Percentiles rank a stretch among this genome's conserved stretches.
phyloP scores from a whole-genome alignment of 1,140 invertebrate species.

The Eurosta solidaginis region DNA sequence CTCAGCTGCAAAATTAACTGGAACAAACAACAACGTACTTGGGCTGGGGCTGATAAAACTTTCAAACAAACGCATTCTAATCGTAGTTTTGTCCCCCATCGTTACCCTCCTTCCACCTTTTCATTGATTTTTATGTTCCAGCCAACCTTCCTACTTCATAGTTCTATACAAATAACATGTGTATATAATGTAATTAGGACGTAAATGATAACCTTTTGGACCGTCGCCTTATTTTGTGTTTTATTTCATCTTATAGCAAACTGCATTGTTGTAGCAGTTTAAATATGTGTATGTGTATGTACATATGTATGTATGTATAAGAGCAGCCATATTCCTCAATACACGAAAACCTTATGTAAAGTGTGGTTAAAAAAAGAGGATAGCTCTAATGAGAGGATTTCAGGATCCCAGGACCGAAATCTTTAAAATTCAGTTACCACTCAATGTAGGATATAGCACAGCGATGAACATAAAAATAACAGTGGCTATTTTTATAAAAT shows the following conservation, averaged over 20 bases:
- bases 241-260: too few species aligned
- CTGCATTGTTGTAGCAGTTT: neutral
- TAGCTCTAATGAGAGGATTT: too few species aligned
- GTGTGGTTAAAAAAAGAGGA: too few species aligned
- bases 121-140: neutral
- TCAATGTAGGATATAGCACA: too few species aligned
- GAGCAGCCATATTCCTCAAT: neutral
- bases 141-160: neutral
- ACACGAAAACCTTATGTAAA: too few species aligned
- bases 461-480: too few species aligned
- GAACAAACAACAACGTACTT: neutral
- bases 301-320: neutral
- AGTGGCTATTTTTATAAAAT: too few species aligned
- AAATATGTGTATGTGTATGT: neutral
- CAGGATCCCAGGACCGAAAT: too few species aligned
- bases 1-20: slow-evolving; percentile 13
- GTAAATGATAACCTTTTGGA: slow-evolving; percentile 29
- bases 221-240: too few species aligned
- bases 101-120: neutral
- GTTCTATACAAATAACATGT: neutral
- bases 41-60: neutral
- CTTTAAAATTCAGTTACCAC: too few species aligned
- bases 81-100: slow-evolving; percentile 6
- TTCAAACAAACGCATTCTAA: slow-evolving; percentile 17
- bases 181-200: slow-evolving; percentile 21